Conservation (phyloP, 2,797 vertebrate species). For the Gallinago nigripennis region DNA sequence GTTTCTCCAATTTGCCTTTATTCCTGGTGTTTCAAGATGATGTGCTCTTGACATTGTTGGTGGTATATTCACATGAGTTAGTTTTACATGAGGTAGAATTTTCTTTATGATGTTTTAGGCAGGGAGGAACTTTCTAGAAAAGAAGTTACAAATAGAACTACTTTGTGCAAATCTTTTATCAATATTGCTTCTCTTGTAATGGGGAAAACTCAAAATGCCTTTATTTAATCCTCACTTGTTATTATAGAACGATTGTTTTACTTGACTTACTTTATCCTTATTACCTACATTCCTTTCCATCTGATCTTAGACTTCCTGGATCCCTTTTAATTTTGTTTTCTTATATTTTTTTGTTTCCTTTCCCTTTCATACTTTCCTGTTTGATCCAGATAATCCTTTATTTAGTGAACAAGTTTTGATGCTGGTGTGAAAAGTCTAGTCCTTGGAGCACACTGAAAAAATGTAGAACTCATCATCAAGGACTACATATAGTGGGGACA, state of each 20-base stretch:
- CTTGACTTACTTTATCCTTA: background rate
- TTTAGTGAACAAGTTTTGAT: background rate
- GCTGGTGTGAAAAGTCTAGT: background rate
- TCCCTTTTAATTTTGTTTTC: background rate
- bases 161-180: background rate
- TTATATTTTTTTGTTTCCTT: background rate
- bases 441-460: background rate
- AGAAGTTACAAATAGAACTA: background rate
- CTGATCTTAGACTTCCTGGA: background rate
- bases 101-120: background rate
- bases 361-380: background rate
- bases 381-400: background rate
- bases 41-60: rapidly evolving
- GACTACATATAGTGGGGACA: background rate
- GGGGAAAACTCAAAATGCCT: background rate
- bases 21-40: background rate
- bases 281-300: background rate
- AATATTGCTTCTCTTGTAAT: background rate
- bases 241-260: background rate
- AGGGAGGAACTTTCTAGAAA: background rate
- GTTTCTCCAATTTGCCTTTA: background rate
- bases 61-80: background rate
- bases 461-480: background rate
- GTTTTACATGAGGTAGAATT: background rate
- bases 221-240: background rate